Conservation (phyloP, 2,888 invertebrate genomes). For the Drosophila differens region DNA sequence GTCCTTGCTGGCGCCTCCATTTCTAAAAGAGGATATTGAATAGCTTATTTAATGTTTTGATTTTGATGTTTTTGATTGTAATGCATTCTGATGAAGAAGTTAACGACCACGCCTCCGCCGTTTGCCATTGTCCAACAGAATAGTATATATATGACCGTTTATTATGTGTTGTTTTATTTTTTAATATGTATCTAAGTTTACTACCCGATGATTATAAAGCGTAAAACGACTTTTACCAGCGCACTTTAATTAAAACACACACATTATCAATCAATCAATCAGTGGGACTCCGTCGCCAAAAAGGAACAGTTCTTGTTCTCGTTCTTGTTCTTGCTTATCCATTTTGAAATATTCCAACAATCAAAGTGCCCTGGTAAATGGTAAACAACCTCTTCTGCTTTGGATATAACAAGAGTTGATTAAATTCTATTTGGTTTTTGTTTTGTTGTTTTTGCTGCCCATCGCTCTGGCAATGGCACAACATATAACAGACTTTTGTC, state of each 20-base stretch:
- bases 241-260: constrained; percentile 12
- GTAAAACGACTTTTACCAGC: constrained; percentile 17
- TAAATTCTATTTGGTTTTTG: not conserved
- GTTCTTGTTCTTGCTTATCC: not conserved
- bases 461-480: not conserved
- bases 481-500: not conserved
- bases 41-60: constrained; percentile 83
- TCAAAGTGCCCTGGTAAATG: constrained; percentile 10
- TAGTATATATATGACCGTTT: constrained; percentile 15
- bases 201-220: constrained; percentile 1
- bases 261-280: not conserved
- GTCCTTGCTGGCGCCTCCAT: constrained; percentile 97
- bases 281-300: not conserved
- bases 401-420: not conserved
- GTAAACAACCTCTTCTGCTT: not conserved
- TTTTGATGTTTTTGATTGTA: constrained; percentile 71
- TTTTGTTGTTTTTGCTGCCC: not conserved
- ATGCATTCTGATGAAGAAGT: constrained; percentile 67
- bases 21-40: constrained; percentile 87
- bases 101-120: constrained; percentile 32
- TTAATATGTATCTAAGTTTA: not conserved
- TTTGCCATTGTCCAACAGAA: constrained; percentile 30
- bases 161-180: not conserved
- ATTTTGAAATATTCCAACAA: constrained; percentile 4
- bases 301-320: not conserved